phyloP scores from a whole-genome alignment of 2,888 invertebrate species.

The Hydropsyche betteni region DNA sequence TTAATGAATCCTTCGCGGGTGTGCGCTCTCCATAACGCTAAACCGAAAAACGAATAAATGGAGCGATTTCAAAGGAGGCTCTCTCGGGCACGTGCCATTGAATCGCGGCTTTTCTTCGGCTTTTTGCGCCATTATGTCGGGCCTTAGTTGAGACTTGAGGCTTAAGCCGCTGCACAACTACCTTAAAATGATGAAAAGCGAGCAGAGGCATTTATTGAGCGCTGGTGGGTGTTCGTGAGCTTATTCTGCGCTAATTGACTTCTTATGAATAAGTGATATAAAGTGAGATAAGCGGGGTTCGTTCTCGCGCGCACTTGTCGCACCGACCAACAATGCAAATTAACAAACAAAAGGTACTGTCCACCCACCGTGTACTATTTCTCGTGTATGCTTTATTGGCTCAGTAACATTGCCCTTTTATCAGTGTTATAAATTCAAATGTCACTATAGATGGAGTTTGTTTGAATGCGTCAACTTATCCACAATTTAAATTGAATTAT shows the following conservation, averaged over 20 bases:
- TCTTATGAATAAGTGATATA: conserved; percentile 36
- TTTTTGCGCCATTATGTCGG: not conserved
- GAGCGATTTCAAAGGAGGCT: conserved; percentile 18
- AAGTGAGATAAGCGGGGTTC: conserved; percentile 10
- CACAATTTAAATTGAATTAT: too few relatives aligned
- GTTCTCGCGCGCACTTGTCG: conserved; percentile 38
- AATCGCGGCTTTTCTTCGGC: not conserved
- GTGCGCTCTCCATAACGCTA: conserved; percentile 15
- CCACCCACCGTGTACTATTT: conserved; percentile 35
- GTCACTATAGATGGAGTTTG: too few relatives aligned
- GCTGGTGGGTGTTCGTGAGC: conserved; percentile 24
- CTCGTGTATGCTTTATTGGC: conserved; percentile 28
- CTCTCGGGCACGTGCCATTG: conserved; percentile 24
- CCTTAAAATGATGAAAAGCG: conserved; percentile 1
- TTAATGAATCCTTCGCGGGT: conserved; percentile 27
- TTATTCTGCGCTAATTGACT: conserved; percentile 30
- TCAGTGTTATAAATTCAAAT: not conserved
- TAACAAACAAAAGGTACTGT: conserved; percentile 44
- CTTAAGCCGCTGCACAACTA: not conserved
- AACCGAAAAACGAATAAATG: conserved; percentile 14
- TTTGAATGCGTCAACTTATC: too few relatives aligned
- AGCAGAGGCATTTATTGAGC: not conserved
- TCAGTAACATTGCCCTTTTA: conserved; percentile 11
- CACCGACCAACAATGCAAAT: conserved; percentile 35
- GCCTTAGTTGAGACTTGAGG: too few relatives aligned